These are phyloP conservation scores for Leptosomus discolor DNA, from an alignment of 2,113 vertebrate species.

Conservation along the genomic window DNA sequence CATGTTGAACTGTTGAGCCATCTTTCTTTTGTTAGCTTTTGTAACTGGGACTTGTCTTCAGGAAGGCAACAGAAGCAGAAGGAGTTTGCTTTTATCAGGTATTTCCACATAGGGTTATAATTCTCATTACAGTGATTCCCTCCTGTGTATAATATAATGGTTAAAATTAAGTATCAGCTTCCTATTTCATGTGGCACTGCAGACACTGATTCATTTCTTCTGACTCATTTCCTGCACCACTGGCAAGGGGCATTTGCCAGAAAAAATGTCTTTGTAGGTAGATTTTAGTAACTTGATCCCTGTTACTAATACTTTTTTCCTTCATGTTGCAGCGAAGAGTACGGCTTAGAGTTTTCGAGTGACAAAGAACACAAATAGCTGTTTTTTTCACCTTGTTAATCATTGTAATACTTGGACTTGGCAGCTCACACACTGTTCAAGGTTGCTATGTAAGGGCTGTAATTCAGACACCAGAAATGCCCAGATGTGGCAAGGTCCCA, in stretches of 20 bases:
- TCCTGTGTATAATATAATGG: background rate
- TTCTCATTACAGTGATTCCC: background rate
- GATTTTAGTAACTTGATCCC: constrained; percentile 2
- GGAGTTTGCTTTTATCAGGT: background rate
- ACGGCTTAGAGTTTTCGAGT: background rate
- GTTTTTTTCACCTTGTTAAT: background rate
- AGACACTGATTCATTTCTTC: constrained; percentile 31
- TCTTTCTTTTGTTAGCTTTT: background rate
- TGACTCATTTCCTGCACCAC: constrained; percentile 37
- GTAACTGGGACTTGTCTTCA: background rate
- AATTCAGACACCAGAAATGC: background rate
- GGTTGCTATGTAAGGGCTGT: background rate
- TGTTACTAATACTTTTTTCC: background rate
- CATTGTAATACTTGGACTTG: background rate
- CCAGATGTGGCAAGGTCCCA: background rate
- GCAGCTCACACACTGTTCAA: background rate
- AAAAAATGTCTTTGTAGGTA: constrained; percentile 16
- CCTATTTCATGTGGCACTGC: background rate
- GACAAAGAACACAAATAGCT: background rate
- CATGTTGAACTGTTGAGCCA: background rate
- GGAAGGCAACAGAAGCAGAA: background rate
- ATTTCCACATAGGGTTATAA: background rate
- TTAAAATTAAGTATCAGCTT: background rate
- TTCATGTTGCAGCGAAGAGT: background rate
- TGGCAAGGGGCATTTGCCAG: background rate